Evolutionary conservation across 92 coral and sea anemone genomes (phyloP), one percentile per base, ranked within the genome.

Genomic region (Micromussa lordhowensis): DNA sequence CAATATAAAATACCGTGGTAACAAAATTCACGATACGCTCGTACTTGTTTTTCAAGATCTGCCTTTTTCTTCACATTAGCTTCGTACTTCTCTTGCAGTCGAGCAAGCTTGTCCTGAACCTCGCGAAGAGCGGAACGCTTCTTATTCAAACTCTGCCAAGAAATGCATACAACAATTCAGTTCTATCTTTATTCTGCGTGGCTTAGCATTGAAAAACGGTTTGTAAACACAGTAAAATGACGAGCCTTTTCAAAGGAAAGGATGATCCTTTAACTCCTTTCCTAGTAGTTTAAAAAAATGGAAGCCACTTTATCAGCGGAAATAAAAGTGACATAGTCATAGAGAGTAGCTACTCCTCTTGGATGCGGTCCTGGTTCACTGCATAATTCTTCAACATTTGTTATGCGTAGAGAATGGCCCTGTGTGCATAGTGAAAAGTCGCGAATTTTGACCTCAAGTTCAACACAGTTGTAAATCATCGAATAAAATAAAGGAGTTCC

Each of bases 11-110:
- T 16, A 68, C 0, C 35, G 70, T 51, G 13, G 13, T 28, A 11
- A 16, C 75, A 68, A n/a, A 44, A 75, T n/a, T 35, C 24, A 28
- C 19, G 18, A 31, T 24, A 22, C 14, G 35, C 15, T 35, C 88
- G 36, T 92, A 97, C 99, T 94, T 97, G 99, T 78, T 96, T 95
- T 84, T 97, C 99, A 7, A 97, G 91, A 85, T 97, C 99, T 44
- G 97, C 96, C 89, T 97, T 97, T 77, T 96, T 93, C 90, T 94
- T 96, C n/a, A 97, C 99, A 78, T 97, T 97, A 30, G 99, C 98
- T 81, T 97, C 99, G 78, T 94, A 97, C 84, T 97, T 97, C 79
- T 97, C 99, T 82, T 97, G 99, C 51, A 97, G 91, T 82, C 99
- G 95, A 17, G 99, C 98, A 16, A 97, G 94, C 83, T 97, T 97